Evolutionary conservation across 2,113 vertebrate species (phyloP).

Genomic region (Chloropsis cyanopogon): DNA sequence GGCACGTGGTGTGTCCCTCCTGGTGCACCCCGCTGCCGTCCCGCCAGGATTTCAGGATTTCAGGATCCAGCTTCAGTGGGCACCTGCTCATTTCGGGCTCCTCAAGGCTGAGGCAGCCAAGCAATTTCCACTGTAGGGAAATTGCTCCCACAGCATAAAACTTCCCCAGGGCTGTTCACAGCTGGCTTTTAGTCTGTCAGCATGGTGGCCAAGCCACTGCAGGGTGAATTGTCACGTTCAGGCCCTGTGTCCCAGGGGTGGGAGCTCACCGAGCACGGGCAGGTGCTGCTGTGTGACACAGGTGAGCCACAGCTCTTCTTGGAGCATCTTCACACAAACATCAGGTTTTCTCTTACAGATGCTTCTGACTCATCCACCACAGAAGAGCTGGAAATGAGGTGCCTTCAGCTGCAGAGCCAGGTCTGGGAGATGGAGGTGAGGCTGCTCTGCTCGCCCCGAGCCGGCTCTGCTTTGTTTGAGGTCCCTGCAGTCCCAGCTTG

Average conservation of each 20-base stretch:
- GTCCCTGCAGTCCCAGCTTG: not conserved
- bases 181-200: not conserved
- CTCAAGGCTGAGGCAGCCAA: not conserved
- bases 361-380: not conserved
- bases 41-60: not conserved
- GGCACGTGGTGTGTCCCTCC: rapidly evolving
- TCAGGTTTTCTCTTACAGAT: not conserved
- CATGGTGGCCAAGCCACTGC: not conserved
- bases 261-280: not conserved
- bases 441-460: not conserved
- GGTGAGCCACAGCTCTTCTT: not conserved
- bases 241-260: rapidly evolving
- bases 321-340: not conserved
- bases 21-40: rapidly evolving
- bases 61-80: not conserved
- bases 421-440: conserved; percentile 92
- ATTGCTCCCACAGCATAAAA: not conserved
- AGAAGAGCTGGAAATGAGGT: conserved; percentile 71
- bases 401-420: conserved; percentile 79
- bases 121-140: not conserved
- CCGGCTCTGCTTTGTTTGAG: not conserved
- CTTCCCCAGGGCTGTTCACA: not conserved
- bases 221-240: not conserved
- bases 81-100: not conserved
- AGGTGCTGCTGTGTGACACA: not conserved